phyloP scores from a whole-genome alignment of 2,797 vertebrate species.

The Sternarchorhynchus goeldii region DNA sequence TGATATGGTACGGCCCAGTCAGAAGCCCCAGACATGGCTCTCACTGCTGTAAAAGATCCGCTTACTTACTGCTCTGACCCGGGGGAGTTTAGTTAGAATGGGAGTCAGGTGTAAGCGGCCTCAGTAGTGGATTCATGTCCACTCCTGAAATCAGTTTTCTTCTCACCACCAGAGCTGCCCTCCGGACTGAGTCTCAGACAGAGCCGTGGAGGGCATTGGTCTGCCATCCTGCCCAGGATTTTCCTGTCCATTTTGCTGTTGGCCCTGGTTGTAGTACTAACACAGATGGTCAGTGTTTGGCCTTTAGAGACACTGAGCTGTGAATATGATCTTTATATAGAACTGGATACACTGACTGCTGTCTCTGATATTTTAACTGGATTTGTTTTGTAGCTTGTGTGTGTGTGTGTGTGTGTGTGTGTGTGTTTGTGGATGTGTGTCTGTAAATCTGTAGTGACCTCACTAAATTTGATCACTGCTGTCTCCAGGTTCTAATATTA shows the following conservation, averaged over 20 bases:
- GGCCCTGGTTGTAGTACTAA: background rate
- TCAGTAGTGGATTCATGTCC: constrained; percentile 8
- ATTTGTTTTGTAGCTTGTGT: background rate
- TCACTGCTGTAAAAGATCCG: background rate
- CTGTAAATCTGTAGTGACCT: background rate
- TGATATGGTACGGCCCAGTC: constrained; percentile 10
- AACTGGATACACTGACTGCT: background rate
- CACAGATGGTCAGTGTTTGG: constrained; percentile 6
- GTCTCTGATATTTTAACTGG: background rate
- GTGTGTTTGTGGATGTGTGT: constrained; percentile 4
- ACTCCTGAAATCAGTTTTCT: constrained; percentile 8
- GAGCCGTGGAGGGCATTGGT: background rate
- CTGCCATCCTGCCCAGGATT: too few relatives aligned
- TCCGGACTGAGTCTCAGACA: background rate
- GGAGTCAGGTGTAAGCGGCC: constrained; percentile 6
- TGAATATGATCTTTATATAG: background rate
- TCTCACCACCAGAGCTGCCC: background rate
- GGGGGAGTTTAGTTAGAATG: constrained; percentile 7
- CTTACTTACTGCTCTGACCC: background rate
- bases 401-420: background rate
- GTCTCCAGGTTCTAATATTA: constrained; percentile 39
- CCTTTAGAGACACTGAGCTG: background rate
- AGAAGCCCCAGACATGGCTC: background rate
- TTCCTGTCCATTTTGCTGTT: background rate
- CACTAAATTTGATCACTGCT: background rate